Base-by-base conservation (phyloP, 2,888 invertebrate genomes). In the Troilus luridus region DNA sequence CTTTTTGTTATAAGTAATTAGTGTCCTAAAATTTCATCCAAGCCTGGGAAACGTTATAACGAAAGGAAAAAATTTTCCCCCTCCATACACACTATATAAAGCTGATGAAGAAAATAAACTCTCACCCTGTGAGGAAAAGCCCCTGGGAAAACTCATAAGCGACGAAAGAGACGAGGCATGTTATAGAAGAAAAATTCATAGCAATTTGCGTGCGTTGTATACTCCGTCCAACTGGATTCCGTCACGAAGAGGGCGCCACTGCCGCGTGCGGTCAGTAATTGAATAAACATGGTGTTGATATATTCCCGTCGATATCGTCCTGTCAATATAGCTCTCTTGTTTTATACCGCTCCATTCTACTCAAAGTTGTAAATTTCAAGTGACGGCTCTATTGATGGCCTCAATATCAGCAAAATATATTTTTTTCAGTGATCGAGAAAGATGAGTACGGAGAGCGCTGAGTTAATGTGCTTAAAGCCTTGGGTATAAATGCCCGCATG, bases 271-370 rank as follows among this genome's bases (percentile, higher is more conserved):
- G 24, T 67, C 67, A 27, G 67, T 67, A 67, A 67, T 67, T 67
- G 67, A 67, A 67, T 67, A 67, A 67, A 27, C 67, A 67, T 67
- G 67, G 67, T 67, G 67, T 67, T 67, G 67, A 67, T 67, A 27
- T 67, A 67, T 67, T 67, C 67, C 6, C 7, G 24, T 67, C 12
- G 67, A 67, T 67, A 67, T 67, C 1, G 14, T 14, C 12, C 67
- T 14, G 67, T 27, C 24, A 27, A 67, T 67, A 67, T n/a, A 24
- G 64, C 9, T n/a, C 64, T 67, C 12, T 67, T 67, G 67, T 67
- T 27, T 67, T 67, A 67, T 67, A 67, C 6, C 19, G 67, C 14
- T 5, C 67, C 67, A 41, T 27, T 67, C 24, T 12, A 14, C 67
- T 12, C 24, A 12, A 24, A 67, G 67, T 24, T 67, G 24, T 67